These are phyloP conservation scores for Cydia pomonella DNA, from an alignment of 1,140 invertebrate species.

Conservation along the genomic window DNA sequence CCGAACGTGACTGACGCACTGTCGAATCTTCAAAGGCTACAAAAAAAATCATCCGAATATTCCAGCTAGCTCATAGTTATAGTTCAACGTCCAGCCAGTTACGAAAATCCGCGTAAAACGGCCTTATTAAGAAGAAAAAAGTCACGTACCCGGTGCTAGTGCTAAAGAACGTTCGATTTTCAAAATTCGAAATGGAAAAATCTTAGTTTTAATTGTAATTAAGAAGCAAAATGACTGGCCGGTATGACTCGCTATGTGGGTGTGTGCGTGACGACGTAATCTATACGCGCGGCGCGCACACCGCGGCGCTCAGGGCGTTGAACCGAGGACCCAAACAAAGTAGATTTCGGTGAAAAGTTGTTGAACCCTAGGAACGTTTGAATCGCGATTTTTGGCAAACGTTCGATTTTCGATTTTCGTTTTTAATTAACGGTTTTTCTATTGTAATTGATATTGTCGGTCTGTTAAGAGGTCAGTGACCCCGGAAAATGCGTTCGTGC, in stretches of 20 bases:
- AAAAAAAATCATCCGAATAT: slow-evolving; percentile 78
- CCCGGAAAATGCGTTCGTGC: slow-evolving; percentile 54
- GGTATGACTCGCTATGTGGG: slow-evolving; percentile 48
- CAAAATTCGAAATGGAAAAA: slow-evolving; percentile 22
- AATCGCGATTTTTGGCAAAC: slow-evolving; percentile 58
- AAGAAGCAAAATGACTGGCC: slow-evolving; percentile 61
- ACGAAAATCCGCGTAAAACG: not conserved
- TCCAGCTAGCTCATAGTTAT: slow-evolving; percentile 74
- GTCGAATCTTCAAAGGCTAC: slow-evolving; percentile 73
- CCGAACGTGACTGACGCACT: slow-evolving; percentile 73
- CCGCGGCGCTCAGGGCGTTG: slow-evolving; percentile 61
- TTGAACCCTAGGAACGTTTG: slow-evolving; percentile 75
- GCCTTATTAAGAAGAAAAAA: slow-evolving; percentile 28
- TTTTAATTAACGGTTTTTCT: slow-evolving; percentile 27
- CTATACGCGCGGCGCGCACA: slow-evolving; percentile 63
- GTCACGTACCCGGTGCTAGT: not conserved
- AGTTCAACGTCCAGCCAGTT: slow-evolving; percentile 56
- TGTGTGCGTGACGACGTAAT: slow-evolving; percentile 58
- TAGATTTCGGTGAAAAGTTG: slow-evolving; percentile 79
- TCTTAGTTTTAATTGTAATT: slow-evolving; percentile 50
- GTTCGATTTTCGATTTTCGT: slow-evolving; percentile 46
- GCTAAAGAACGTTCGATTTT: not conserved
- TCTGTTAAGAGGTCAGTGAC: slow-evolving; percentile 47
- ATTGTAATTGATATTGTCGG: slow-evolving; percentile 12
- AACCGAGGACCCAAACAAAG: slow-evolving; percentile 78